Evolutionary conservation across 2,888 invertebrate genomes (phyloP).

Genomic region (Trichopria drosophilae): DNA sequence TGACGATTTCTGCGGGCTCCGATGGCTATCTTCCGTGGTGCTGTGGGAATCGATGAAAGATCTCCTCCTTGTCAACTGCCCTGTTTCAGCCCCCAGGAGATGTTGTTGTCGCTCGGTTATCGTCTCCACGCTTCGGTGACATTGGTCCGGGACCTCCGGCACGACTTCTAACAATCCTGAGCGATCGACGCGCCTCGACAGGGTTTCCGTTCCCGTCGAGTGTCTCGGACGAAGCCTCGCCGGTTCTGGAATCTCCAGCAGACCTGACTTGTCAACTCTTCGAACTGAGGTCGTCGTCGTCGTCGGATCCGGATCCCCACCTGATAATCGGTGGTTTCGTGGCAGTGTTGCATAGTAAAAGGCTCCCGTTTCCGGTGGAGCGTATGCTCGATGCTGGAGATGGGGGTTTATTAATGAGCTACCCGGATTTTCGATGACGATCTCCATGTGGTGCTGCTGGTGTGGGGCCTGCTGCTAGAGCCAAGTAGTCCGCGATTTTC

Average conservation of each 20-base stretch:
- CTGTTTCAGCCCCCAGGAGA: constrained; percentile 40
- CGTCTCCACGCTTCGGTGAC: constrained; percentile 24
- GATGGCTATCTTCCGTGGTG: neutral
- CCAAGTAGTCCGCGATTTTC: constrained; percentile 56
- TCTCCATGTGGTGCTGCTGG: constrained; percentile 49
- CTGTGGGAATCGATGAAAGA: neutral
- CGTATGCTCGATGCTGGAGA: constrained; percentile 28
- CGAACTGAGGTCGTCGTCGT: constrained; percentile 43
- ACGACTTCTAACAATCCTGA: constrained; percentile 51
- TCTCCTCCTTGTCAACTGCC: constrained; percentile 18
- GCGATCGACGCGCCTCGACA: constrained; percentile 47
- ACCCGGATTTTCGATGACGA: constrained; percentile 52
- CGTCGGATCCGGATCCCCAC: constrained; percentile 37
- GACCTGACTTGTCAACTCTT: constrained; percentile 52
- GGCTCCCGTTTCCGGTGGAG: constrained; percentile 20
- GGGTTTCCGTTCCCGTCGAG: constrained; percentile 35
- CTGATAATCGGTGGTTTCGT: constrained; percentile 33
- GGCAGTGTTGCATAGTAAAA: constrained; percentile 44
- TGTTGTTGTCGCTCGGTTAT: constrained; percentile 37
- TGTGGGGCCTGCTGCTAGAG: constrained; percentile 57
- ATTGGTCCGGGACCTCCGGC: constrained; percentile 50
- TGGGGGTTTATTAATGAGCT: constrained; percentile 34
- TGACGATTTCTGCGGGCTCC: constrained; percentile 5
- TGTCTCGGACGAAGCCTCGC: constrained; percentile 29
- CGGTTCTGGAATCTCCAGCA: constrained; percentile 47